These are phyloP conservation scores for Dusona sp. DNA, from an alignment of 2,888 invertebrate genomes.

Conservation along the genomic window DNA sequence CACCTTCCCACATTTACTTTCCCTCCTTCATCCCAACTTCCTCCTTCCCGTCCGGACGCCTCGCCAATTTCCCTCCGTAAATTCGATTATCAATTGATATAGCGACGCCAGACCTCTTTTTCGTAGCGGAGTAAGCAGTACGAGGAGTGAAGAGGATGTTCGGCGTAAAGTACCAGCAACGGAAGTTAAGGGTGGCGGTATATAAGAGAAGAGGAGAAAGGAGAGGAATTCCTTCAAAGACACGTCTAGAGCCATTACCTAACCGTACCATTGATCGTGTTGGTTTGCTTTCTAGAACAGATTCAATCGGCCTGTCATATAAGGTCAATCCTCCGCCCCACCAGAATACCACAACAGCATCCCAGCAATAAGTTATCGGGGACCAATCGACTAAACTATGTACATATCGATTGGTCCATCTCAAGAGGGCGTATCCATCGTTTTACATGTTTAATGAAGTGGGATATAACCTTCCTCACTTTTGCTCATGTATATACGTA, in stretches of 20 bases:
- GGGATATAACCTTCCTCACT: conserved; percentile 5
- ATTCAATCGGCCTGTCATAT: conserved; percentile 63
- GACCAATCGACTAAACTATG: conserved; percentile 16
- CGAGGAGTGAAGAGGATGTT: conserved; percentile 26
- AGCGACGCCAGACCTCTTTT: conserved; percentile 57
- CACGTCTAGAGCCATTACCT: background rate
- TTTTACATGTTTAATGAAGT: conserved; percentile 33
- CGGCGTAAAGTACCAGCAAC: conserved; percentile 31
- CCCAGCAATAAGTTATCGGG: conserved; percentile 58
- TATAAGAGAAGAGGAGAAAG: conserved; percentile 25
- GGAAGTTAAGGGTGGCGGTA: conserved; percentile 7
- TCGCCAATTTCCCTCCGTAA: conserved; percentile 81
- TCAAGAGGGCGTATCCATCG: conserved; percentile 7
- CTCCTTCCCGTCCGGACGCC: conserved; percentile 37
- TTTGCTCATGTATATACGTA: background rate
- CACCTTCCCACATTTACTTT: conserved; percentile 52
- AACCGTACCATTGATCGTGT: conserved; percentile 9
- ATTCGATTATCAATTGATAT: conserved; percentile 81
- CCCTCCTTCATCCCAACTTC: conserved; percentile 12
- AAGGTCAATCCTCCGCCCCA: conserved; percentile 60
- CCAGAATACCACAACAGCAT: conserved; percentile 23
- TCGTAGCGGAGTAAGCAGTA: conserved; percentile 73
- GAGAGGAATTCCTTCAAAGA: conserved; percentile 12
- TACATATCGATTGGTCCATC: conserved; percentile 14
- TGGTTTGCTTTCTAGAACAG: conserved; percentile 30